phyloP scores from a whole-genome alignment of 2,888 invertebrate species.

The Aleiodes alternator region DNA sequence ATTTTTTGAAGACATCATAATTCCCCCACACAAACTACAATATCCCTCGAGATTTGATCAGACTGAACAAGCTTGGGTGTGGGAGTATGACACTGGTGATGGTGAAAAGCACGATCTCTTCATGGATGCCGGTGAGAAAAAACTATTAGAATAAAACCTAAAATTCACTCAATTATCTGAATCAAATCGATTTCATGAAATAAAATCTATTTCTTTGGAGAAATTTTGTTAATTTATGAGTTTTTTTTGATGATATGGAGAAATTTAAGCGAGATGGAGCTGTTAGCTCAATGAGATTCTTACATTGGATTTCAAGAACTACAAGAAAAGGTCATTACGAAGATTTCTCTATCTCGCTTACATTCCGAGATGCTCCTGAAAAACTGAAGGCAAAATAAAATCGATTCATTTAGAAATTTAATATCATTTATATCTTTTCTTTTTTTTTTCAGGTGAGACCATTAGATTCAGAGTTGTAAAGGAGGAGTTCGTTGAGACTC shows the following conservation, averaged over 20 bases:
- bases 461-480: slow-evolving; percentile 93
- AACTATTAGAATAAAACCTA: slow-evolving; percentile 48
- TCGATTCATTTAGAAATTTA: background rate
- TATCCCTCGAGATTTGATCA: slow-evolving; percentile 96
- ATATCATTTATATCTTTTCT: background rate
- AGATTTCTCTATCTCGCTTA: too few relatives aligned
- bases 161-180: background rate
- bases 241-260: too few relatives aligned
- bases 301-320: too few relatives aligned
- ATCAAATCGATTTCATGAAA: too few relatives aligned
- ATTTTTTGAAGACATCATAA: slow-evolving; percentile 97
- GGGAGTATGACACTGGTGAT: slow-evolving; percentile 93
- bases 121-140: slow-evolving; percentile 88
- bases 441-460: slow-evolving; percentile 80
- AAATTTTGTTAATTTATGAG: too few relatives aligned
- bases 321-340: too few relatives aligned
- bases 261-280: too few relatives aligned
- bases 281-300: too few relatives aligned
- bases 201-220: too few relatives aligned
- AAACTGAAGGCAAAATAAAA: background rate
- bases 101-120: slow-evolving; percentile 92
- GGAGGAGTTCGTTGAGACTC: slow-evolving; percentile 92
- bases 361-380: too few relatives aligned
- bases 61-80: slow-evolving; percentile 95
- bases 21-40: slow-evolving; percentile 93